Evolutionary conservation across 2,797 vertebrate genomes (phyloP), one percentile per base, ranked within the genome.

Genomic region (Perdix hodgsoniae): DNA sequence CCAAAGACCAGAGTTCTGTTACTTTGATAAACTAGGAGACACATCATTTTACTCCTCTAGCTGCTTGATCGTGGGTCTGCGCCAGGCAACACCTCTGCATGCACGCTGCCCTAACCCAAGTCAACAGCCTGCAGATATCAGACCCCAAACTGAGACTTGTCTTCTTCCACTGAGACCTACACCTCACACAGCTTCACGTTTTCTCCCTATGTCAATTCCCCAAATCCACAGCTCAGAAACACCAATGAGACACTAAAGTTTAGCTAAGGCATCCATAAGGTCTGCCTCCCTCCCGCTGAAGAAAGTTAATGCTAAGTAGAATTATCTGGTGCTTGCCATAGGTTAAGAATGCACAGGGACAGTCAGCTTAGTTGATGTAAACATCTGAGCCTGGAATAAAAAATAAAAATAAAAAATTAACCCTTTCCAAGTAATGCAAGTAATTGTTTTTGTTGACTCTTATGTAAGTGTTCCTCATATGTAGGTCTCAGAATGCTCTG

Each of bases 401-500:
- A 39, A 69, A n/a, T n/a, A 71, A 74, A 40, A 42, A 27, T 18
- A 33, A 42, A 18, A 61, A 27, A 6, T 95, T 95, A 96, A 95
- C 96, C 92, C 93, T 61, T 95, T 92, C 31, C 85, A 94, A 93
- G 75, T 29, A 73, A 42, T 42, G 71, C 50, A 42, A 47, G 27
- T 92, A 65, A 96, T 96, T 95, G 90, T 95, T 95, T 83, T 59
- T 87, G 69, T 87, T 95, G 61, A 67, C 49, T 93, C 90, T 95
- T 96, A 93, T 44, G 63, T 91, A 96, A 96, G 86, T 69, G 90
- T 95, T 90, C 88, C 83, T 85, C 59, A 2, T 69, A 94, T 91
- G 86, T 93, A 94, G 96, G 92, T 93, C 96, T 95, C 71, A 33
- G 67, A 86, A 95, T 80, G 81, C 91, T 96, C 91, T 94, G 79